Evolutionary conservation across 2,113 vertebrate species (phyloP).

Genomic region (Paramormyrops kingsleyae): DNA sequence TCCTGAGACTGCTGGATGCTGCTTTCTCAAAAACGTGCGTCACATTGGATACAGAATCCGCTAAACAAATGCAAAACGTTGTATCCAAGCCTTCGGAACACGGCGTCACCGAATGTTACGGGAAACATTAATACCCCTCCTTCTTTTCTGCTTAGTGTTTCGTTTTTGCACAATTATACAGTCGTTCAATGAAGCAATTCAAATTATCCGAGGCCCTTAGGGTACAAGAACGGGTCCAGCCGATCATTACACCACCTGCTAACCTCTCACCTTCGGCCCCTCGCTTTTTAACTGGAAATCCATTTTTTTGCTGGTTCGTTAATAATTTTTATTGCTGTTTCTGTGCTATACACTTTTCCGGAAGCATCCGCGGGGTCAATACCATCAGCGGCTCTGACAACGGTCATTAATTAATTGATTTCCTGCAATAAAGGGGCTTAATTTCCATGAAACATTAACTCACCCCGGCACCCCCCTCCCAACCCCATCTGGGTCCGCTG

Average conservation of each 20-base stretch:
- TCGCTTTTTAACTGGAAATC: not conserved
- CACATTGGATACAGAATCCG: not conserved
- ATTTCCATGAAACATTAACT: not conserved
- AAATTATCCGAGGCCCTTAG: not conserved
- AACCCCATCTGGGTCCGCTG: not conserved
- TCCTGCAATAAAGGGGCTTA: not conserved
- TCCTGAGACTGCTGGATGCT: not conserved
- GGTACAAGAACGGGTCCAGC: not conserved
- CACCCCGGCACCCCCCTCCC: not conserved
- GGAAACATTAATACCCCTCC: not conserved
- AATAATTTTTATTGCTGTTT: not conserved
- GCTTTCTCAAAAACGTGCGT: not conserved
- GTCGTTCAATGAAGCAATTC: not conserved
- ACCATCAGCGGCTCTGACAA: not conserved
- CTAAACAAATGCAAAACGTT: not conserved
- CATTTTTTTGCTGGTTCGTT: slow-evolving; percentile 1
- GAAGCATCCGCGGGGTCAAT: not conserved
- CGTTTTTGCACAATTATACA: not conserved
- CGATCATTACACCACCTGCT: not conserved
- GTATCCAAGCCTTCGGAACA: not conserved
- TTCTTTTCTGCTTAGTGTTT: not conserved
- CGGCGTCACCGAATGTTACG: not conserved
- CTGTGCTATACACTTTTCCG: not conserved
- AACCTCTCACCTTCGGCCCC: not conserved
- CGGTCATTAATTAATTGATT: not conserved